These are phyloP conservation scores for Hyposmocoma kahamanoa DNA, from an alignment of 1,140 invertebrate genomes.

Conservation along the genomic window DNA sequence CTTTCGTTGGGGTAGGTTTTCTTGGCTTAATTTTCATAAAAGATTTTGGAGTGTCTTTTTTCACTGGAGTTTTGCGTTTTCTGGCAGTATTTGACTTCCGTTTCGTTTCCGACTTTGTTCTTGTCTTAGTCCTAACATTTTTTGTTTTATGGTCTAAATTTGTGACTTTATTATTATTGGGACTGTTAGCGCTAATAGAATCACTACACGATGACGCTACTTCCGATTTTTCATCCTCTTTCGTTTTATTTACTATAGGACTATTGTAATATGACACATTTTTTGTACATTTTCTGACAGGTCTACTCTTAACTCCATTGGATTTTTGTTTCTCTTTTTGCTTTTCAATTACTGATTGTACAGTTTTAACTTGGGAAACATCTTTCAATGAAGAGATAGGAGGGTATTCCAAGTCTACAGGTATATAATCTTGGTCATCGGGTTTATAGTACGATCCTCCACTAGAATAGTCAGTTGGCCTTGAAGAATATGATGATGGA, in stretches of 20 bases:
- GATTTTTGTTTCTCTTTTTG: conserved; percentile 13
- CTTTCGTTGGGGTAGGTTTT: conserved; percentile 42
- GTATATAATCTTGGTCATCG: conserved; percentile 58
- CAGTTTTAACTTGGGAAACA: neutral
- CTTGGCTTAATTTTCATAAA: conserved; percentile 60
- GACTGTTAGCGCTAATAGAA: conserved; percentile 17
- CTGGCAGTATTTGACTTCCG: conserved; percentile 16
- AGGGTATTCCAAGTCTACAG: conserved; percentile 25
- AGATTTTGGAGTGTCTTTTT: conserved; percentile 40
- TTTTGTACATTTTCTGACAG: conserved; percentile 52
- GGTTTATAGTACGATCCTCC: conserved; percentile 67
- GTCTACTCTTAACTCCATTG: conserved; percentile 18
- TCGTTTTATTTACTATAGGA: conserved; percentile 14
- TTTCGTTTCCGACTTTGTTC: conserved; percentile 17
- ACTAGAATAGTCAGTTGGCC: conserved; percentile 65
- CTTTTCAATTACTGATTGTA: neutral
- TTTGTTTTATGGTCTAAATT: conserved; percentile 8
- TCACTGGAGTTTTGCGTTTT: conserved; percentile 38
- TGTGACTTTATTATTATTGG: conserved; percentile 15
- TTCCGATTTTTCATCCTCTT: conserved; percentile 15
- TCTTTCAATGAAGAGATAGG: neutral
- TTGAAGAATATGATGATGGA: conserved; percentile 53
- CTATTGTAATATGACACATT: conserved; percentile 54
- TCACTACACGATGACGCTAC: conserved; percentile 24
- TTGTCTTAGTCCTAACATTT: too few relatives aligned